Conservation (phyloP, 2,797 vertebrate genomes). For the Acomys russatus region DNA sequence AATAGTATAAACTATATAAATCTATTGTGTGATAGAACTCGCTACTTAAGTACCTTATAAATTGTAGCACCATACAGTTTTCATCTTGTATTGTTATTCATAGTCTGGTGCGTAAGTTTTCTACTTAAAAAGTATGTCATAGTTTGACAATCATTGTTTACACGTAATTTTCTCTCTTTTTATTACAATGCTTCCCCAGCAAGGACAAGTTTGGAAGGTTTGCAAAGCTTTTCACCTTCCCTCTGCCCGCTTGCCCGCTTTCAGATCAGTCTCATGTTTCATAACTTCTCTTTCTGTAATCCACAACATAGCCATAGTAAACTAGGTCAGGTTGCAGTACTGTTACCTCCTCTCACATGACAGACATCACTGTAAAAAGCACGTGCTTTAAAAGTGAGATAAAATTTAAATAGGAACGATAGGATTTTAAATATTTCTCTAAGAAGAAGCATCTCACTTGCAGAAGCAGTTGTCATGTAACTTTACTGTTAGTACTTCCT, state of each 20-base stretch:
- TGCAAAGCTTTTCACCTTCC: constrained; percentile 99
- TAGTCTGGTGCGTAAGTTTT: constrained; percentile 86
- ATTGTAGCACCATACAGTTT: constrained; percentile 79
- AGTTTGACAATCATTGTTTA: constrained; percentile 92
- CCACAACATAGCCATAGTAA: constrained; percentile 88
- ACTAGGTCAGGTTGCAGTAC: constrained; percentile 81
- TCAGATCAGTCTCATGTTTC: constrained; percentile 93
- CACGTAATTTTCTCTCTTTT: constrained; percentile 98
- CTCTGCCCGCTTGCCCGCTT: constrained; percentile 92
- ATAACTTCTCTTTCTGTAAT: constrained; percentile 92
- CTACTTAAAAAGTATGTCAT: constrained; percentile 88
- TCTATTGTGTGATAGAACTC: constrained; percentile 81
- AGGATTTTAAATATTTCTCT: constrained; percentile 71
- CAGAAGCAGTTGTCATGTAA: constrained; percentile 70
- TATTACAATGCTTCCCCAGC: constrained; percentile 99
- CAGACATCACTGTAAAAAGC: constrained; percentile 87
- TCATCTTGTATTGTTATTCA: constrained; percentile 84
- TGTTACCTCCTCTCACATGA: constrained; percentile 79
- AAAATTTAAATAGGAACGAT: constrained; percentile 75
- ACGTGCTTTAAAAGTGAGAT: constrained; percentile 67
- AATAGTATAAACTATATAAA: constrained; percentile 76
- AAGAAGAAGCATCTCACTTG: constrained; percentile 68
- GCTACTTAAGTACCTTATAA: constrained; percentile 81
- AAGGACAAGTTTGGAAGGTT: constrained; percentile 99
- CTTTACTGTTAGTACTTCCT: constrained; percentile 74